These are phyloP conservation scores for Boloria euphrosyne DNA, from an alignment of 2,888 invertebrate species.

Conservation along the genomic window DNA sequence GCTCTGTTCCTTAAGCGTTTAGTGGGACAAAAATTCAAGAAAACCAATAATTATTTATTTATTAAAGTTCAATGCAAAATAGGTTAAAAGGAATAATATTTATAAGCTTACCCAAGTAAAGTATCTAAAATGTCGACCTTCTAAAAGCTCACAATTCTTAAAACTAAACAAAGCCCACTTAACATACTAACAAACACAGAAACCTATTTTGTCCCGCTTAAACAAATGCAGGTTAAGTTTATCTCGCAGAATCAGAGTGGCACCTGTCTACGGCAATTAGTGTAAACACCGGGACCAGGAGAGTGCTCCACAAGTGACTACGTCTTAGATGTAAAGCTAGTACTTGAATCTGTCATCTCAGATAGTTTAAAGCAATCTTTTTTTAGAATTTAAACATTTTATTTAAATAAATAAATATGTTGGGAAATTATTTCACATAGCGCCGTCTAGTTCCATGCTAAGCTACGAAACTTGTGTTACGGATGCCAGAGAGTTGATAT, in stretches of 20 bases:
- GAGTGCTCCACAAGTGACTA: constrained; percentile 24
- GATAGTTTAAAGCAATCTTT: neutral
- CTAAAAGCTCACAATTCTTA: constrained; percentile 2
- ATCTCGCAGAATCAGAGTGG: constrained; percentile 31
- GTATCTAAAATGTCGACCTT: neutral
- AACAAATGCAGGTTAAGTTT: constrained; percentile 36
- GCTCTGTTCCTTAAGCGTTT: no score
- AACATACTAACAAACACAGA: constrained; percentile 8
- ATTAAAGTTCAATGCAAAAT: no score
- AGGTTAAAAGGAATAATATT: no score
- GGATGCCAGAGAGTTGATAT: no score
- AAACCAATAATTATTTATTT: no score
- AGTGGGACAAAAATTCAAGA: no score
- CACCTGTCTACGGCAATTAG: constrained; percentile 71
- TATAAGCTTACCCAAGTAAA: no score
- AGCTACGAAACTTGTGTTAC: no score
- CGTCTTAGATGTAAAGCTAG: constrained; percentile 16
- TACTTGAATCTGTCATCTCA: constrained; percentile 6
- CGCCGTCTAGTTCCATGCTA: no score
- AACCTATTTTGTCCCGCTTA: constrained; percentile 10
- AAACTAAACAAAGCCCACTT: neutral
- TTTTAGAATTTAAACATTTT: constrained; percentile 1
- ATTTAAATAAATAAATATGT: no score
- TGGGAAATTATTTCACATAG: no score
- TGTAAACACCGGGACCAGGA: constrained; percentile 67